These are phyloP conservation scores for Limosa lapponica DNA, from an alignment of 2,797 vertebrate genomes.

Conservation along the genomic window DNA sequence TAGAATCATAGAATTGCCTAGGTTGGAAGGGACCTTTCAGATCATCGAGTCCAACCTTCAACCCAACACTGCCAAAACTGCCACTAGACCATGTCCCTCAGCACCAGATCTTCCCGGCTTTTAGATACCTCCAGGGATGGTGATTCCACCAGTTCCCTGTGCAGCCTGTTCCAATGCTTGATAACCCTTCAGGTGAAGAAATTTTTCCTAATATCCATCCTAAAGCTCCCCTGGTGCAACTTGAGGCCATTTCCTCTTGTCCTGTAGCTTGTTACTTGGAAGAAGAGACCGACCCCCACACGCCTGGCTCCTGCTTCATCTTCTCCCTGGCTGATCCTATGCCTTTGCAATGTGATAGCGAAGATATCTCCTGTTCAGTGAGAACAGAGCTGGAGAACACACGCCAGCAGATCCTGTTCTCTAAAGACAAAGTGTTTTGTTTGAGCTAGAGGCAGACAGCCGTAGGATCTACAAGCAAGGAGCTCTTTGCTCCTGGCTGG, in stretches of 20 bases:
- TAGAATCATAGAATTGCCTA: background rate
- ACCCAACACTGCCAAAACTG: background rate
- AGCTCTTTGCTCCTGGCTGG: background rate
- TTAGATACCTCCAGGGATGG: background rate
- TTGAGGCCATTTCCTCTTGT: background rate
- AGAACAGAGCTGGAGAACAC: background rate
- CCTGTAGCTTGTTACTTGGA: background rate
- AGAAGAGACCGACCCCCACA: background rate
- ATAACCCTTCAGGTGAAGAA: background rate
- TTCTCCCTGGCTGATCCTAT: background rate
- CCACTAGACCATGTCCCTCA: background rate
- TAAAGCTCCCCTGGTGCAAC: background rate
- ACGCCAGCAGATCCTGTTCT: background rate
- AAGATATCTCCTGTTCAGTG: background rate
- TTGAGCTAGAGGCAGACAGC: background rate
- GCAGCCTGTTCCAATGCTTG: background rate
- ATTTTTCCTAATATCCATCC: background rate
- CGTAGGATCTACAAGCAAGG: background rate
- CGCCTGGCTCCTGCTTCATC: background rate
- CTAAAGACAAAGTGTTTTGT: background rate
- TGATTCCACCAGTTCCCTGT: background rate
- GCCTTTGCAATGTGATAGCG: background rate
- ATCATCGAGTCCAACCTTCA: background rate
- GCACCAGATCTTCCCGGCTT: background rate
- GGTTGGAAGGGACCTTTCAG: background rate